Evolutionary conservation across 2,113 vertebrate species (phyloP).

Genomic region (Colaptes auratus): DNA sequence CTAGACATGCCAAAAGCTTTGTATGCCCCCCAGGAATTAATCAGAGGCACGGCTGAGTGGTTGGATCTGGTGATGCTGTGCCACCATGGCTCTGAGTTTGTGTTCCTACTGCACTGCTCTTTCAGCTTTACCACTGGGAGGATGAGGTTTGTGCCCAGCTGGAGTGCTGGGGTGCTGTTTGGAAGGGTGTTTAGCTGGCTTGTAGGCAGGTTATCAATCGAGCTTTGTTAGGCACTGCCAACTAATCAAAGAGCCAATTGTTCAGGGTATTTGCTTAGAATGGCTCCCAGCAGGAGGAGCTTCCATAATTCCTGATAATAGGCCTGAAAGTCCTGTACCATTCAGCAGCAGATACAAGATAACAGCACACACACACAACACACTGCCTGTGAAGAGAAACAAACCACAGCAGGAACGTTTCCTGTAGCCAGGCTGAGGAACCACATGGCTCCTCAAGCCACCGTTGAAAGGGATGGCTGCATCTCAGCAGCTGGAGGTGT

Average conservation of each 20-base stretch:
- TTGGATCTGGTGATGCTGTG: not conserved
- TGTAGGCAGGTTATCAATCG: not conserved
- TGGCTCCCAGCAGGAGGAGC: not conserved
- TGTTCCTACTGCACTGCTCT: not conserved
- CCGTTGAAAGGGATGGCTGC: not conserved
- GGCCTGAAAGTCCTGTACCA: not conserved
- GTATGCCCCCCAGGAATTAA: not conserved
- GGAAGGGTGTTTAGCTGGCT: not conserved
- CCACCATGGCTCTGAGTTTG: accelerated
- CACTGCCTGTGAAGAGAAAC: not conserved
- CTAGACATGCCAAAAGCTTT: not conserved
- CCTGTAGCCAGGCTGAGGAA: not conserved
- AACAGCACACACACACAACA: not conserved
- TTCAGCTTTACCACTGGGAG: not conserved
- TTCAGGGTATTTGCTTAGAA: not conserved
- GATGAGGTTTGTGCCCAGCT: not conserved
- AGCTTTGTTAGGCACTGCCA: slow-evolving; percentile 40
- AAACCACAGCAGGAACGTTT: not conserved
- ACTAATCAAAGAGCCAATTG: slow-evolving; percentile 18
- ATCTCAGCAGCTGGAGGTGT: not conserved
- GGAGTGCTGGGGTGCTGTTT: not conserved
- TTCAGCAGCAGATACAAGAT: not conserved
- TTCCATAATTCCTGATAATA: not conserved
- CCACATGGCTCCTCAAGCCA: not conserved
- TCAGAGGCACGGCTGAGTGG: not conserved